These are phyloP conservation scores for Apolygus lucorum DNA, from an alignment of 1,140 invertebrate genomes.

Conservation along the genomic window DNA sequence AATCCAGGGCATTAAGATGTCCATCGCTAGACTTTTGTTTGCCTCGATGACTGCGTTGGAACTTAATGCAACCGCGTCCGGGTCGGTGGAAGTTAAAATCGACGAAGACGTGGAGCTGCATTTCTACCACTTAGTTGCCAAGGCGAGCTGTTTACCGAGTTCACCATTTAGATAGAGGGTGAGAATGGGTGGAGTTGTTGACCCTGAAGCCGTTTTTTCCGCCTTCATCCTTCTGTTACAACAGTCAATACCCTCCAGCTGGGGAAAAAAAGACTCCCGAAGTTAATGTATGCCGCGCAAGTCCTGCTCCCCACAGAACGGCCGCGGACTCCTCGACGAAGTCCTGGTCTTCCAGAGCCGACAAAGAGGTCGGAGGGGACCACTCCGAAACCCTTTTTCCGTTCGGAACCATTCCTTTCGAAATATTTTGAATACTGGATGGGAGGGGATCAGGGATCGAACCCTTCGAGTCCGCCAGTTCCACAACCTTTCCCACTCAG, in stretches of 20 bases:
- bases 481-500: too few relatives aligned
- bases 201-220: not conserved
- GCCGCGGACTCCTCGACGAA: not conserved
- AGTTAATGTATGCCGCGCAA: not conserved
- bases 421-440: too few relatives aligned
- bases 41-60: too few relatives aligned
- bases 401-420: too few relatives aligned
- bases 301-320: not conserved
- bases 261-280: not conserved
- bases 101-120: not conserved
- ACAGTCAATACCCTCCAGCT: not conserved
- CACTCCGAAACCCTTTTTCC: too few relatives aligned
- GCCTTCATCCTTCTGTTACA: not conserved
- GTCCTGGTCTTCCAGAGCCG: too few relatives aligned
- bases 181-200: constrained; percentile 9
- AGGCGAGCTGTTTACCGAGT: constrained; percentile 7
- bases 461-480: too few relatives aligned
- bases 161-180: constrained; percentile 13
- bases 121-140: not conserved
- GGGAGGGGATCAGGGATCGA: too few relatives aligned
- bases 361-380: too few relatives aligned
- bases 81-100: not conserved
- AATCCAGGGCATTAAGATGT: too few relatives aligned
- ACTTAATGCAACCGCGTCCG: not conserved
- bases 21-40: too few relatives aligned